These are phyloP conservation scores for Tenthredo mesomela DNA, from an alignment of 2,888 invertebrate species.

Conservation along the genomic window DNA sequence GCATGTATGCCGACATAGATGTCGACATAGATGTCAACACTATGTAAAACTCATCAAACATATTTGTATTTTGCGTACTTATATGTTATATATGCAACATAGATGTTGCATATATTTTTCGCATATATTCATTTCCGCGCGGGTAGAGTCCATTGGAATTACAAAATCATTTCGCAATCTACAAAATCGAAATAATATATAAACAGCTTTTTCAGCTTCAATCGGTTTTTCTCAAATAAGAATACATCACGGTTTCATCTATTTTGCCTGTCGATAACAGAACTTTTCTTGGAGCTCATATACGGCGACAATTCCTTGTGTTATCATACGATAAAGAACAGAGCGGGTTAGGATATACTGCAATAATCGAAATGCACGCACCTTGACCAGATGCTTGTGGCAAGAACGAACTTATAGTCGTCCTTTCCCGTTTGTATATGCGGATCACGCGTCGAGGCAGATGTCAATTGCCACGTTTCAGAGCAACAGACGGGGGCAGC, in stretches of 20 bases:
- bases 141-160: background rate
- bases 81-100: too few species aligned
- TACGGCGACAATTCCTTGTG: background rate
- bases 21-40: too few species aligned
- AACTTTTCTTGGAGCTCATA: background rate
- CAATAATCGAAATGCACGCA: constrained; percentile 6
- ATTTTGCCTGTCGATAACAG: too few species aligned
- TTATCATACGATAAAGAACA: background rate
- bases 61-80: too few species aligned
- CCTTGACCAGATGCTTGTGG: constrained; percentile 30
- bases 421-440: constrained; percentile 16
- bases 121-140: too few species aligned
- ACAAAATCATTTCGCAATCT: too few species aligned
- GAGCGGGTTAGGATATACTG: background rate
- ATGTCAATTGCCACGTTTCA: constrained; percentile 44
- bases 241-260: too few species aligned
- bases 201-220: background rate
- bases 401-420: constrained; percentile 21
- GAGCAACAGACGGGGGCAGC: constrained; percentile 20
- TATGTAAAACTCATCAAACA: too few species aligned
- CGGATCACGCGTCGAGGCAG: constrained; percentile 42
- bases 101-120: too few species aligned
- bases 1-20: too few species aligned
- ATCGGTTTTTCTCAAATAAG: background rate
- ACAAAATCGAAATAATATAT: too few species aligned